A percentile compares a stretch with the other conserved stretches of the same genome.
These are phyloP conservation scores for Reticulitermes speratus DNA, from an alignment of 1,140 invertebrate genomes.

Conservation along the genomic window DNA sequence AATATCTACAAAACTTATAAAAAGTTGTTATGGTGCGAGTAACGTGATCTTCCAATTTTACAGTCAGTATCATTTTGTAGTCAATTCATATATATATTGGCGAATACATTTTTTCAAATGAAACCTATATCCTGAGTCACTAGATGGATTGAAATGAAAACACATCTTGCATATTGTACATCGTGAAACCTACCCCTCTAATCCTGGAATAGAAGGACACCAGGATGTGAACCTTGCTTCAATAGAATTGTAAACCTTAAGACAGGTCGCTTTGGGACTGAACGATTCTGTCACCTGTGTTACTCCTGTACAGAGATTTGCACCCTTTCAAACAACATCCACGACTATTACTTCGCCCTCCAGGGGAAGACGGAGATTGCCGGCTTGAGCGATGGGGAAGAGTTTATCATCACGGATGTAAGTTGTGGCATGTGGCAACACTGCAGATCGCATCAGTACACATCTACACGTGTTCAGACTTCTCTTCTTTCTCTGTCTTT, in stretches of 20 bases:
- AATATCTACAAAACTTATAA: too few species aligned
- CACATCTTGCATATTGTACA: neutral
- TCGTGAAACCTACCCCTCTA: neutral
- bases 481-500: slow-evolving; percentile 24
- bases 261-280: neutral
- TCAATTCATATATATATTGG: too few species aligned
- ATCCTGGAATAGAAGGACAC: neutral
- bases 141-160: too few species aligned
- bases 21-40: too few species aligned
- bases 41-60: too few species aligned
- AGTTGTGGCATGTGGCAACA: slow-evolving; percentile 39
- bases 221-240: neutral
- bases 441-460: neutral
- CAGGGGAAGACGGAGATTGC: slow-evolving; percentile 57
- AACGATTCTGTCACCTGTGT: slow-evolving; percentile 2
- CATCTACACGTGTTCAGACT: neutral
- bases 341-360: slow-evolving; percentile 53
- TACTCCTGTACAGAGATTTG: slow-evolving; percentile 37
- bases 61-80: too few species aligned
- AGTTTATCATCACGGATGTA: slow-evolving; percentile 63
- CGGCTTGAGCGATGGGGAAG: slow-evolving; percentile 64
- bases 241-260: neutral
- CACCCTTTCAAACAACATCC: slow-evolving; percentile 45
- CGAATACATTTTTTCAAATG: too few species aligned
- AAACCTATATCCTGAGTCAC: too few species aligned